Percentiles rank a stretch among this genome's conserved stretches.
phyloP scores from a whole-genome alignment of 2,113 vertebrate genomes.

The Indicator maculatus region DNA sequence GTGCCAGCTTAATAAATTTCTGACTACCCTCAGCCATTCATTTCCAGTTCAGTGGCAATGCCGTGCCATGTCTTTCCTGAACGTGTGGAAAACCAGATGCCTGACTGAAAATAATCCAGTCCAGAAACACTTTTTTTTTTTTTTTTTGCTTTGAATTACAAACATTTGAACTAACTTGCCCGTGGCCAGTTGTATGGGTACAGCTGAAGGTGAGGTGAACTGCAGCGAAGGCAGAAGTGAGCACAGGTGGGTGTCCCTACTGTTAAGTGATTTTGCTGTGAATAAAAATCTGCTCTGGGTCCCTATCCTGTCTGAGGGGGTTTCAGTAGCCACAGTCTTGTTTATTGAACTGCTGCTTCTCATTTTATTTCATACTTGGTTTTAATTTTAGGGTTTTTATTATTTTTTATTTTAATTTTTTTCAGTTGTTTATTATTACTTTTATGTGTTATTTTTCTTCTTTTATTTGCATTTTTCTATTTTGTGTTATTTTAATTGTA shows the following conservation, averaged over 20 bases:
- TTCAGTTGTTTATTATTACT: too few species aligned
- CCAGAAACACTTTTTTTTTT: background rate
- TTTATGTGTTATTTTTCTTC: background rate
- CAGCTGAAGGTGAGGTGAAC: background rate
- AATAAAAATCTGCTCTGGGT: constrained; percentile 13
- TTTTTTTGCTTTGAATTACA: background rate
- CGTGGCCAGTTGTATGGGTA: fast-evolving
- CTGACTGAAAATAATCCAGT: background rate
- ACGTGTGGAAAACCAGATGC: background rate
- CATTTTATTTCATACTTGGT: background rate
- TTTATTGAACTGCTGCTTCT: constrained; percentile 4
- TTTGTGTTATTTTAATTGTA: background rate
- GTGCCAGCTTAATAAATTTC: constrained; percentile 7
- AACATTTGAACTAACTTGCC: background rate
- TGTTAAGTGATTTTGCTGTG: background rate
- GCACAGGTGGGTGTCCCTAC: background rate
- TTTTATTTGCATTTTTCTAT: background rate
- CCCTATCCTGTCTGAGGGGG: background rate
- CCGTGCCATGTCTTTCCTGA: background rate
- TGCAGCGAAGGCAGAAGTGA: background rate
- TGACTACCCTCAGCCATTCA: constrained; percentile 10
- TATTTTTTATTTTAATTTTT: too few species aligned
- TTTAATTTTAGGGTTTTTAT: background rate
- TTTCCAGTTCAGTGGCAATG: constrained; percentile 54
- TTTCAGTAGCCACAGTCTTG: background rate